A percentile compares a stretch with the other conserved stretches of the same genome.
These are phyloP conservation scores for Rhabdomys pumilio DNA, from an alignment of 2,797 vertebrate species.

Conservation along the genomic window DNA sequence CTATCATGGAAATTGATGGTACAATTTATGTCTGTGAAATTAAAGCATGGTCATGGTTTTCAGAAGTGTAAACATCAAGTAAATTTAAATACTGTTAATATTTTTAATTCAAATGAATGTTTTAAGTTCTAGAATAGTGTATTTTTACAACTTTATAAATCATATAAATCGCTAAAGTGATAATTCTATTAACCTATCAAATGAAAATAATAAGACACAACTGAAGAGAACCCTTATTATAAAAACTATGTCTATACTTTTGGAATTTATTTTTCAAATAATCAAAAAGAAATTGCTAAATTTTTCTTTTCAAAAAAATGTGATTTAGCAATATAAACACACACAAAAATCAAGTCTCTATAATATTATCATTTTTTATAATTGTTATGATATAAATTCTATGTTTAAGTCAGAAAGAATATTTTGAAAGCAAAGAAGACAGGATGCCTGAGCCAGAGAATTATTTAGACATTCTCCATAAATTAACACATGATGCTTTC, in stretches of 20 bases:
- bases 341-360: conserved; percentile 4
- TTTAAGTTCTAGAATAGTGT: conserved; percentile 30
- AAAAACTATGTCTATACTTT: conserved; percentile 37
- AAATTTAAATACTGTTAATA: conserved; percentile 52
- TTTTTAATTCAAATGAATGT: background rate
- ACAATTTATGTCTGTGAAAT: conserved; percentile 10
- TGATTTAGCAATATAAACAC: conserved; percentile 61
- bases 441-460: conserved; percentile 5
- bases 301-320: conserved; percentile 56
- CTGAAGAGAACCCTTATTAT: background rate
- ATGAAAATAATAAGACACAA: conserved; percentile 29
- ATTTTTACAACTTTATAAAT: background rate
- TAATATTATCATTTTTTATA: background rate
- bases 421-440: conserved; percentile 23
- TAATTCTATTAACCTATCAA: background rate
- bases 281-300: conserved; percentile 37
- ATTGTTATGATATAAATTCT: conserved; percentile 1
- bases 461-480: background rate
- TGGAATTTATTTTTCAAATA: conserved; percentile 46
- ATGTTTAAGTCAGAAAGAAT: conserved; percentile 16
- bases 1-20: conserved; percentile 16
- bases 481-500: conserved; percentile 41
- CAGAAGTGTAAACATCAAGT: background rate
- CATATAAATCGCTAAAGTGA: conserved; percentile 26
- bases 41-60: background rate